Percentiles rank a stretch among this genome's conserved stretches.
Conservation (phyloP, 2,113 vertebrate species). For the Trogon surrucura region DNA sequence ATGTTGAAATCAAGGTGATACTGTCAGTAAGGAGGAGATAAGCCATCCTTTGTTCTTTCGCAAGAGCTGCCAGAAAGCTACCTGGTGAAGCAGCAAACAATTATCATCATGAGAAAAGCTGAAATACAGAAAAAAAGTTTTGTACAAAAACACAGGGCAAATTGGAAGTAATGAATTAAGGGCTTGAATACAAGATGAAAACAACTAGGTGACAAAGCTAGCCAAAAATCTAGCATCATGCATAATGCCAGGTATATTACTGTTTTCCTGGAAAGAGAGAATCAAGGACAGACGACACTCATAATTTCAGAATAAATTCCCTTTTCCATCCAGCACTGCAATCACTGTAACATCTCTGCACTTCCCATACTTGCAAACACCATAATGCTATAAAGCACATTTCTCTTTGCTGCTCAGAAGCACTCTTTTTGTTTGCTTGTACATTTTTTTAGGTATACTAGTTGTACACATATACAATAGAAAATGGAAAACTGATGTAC, state of each 20-base stretch:
- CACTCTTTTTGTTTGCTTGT: neutral
- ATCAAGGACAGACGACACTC: neutral
- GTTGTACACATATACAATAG: neutral
- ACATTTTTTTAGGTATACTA: neutral
- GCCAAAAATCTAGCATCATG: neutral
- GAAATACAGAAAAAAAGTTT: neutral
- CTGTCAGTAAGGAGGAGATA: neutral
- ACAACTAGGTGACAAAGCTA: neutral
- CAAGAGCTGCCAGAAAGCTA: neutral
- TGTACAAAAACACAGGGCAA: neutral
- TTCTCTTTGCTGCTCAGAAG: neutral
- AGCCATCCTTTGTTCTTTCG: slow-evolving; percentile 11
- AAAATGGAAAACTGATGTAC: neutral
- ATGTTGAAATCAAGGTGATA: neutral
- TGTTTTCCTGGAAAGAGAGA: neutral
- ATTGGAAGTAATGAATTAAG: neutral
- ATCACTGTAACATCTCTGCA: neutral
- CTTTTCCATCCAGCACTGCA: neutral
- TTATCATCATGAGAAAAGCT: neutral
- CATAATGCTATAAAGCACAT: neutral
- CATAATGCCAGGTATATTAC: rapidly evolving
- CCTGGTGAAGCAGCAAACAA: neutral
- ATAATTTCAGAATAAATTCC: neutral
- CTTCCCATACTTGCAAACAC: neutral
- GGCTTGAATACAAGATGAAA: neutral